Percentiles rank a stretch among this genome's conserved stretches.
These are phyloP conservation scores for Rhagologus leucostigma DNA, from an alignment of 2,113 vertebrate species.

Conservation along the genomic window DNA sequence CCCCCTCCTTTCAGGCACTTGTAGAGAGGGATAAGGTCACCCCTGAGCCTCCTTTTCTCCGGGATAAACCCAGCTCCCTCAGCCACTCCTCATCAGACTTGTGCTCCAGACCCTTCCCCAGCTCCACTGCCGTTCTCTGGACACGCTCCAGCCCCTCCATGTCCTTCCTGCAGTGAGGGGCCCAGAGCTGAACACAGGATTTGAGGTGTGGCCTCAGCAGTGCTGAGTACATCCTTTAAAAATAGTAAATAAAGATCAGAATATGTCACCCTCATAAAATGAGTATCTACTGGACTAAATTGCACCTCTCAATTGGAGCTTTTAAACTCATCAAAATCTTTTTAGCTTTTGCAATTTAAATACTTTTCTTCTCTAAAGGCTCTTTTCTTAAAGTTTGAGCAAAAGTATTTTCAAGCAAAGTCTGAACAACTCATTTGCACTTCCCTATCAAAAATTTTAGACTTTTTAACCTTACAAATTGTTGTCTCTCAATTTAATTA, in stretches of 20 bases:
- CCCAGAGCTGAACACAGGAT: neutral
- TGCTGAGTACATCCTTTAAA: neutral
- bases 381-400: neutral
- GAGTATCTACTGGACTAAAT: neutral
- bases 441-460: neutral
- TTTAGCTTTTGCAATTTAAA: neutral
- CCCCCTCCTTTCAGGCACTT: neutral
- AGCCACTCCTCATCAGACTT: rapidly evolving
- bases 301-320: neutral
- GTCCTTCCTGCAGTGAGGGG: rapidly evolving
- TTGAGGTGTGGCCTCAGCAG: neutral
- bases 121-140: rapidly evolving
- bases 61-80: neutral
- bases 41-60: neutral
- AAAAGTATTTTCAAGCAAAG: neutral
- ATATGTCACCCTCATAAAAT: neutral
- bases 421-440: neutral
- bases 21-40: rapidly evolving
- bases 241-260: neutral
- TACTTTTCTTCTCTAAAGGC: neutral
- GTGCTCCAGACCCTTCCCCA: neutral
- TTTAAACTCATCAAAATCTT: neutral
- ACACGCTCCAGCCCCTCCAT: rapidly evolving
- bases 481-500: neutral
- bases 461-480: neutral